phyloP scores from a whole-genome alignment of 1,140 invertebrate species.

The Orius laevigatus region DNA sequence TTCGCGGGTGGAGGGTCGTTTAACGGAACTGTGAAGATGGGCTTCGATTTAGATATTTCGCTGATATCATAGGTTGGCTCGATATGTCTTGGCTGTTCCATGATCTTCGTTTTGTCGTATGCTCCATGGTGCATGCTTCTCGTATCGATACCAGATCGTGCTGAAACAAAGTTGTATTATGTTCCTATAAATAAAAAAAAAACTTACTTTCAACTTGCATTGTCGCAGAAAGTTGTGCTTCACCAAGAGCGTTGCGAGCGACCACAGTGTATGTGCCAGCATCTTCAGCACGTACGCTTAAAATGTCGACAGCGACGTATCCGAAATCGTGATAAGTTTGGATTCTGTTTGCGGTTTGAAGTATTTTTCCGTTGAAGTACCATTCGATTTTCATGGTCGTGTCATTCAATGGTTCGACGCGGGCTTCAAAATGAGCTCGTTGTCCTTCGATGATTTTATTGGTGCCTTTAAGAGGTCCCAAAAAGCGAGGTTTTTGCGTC shows the following conservation, averaged over 20 bases:
- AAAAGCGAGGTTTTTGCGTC: constrained; percentile 64
- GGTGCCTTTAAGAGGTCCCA: constrained; percentile 73
- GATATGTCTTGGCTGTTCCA: constrained; percentile 71
- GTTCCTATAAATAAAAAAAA: too few species aligned
- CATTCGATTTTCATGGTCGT: constrained; percentile 74
- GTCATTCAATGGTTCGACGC: constrained; percentile 85
- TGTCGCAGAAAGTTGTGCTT: constrained; percentile 59
- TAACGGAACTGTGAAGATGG: constrained; percentile 72
- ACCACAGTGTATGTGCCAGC: constrained; percentile 75
- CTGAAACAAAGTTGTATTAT: constrained; percentile 28
- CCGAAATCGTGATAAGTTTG: constrained; percentile 91
- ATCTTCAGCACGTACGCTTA: constrained; percentile 71
- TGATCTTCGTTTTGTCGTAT: constrained; percentile 69
- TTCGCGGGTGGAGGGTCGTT: constrained; percentile 63
- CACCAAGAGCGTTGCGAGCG: constrained; percentile 72
- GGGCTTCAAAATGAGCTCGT: constrained; percentile 87
- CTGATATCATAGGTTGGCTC: constrained; percentile 80
- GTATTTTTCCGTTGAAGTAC: constrained; percentile 77
- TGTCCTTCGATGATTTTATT: constrained; percentile 92
- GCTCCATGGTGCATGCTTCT: constrained; percentile 69
- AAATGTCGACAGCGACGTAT: constrained; percentile 84
- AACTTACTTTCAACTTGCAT: constrained; percentile 81
- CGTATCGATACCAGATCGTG: constrained; percentile 70
- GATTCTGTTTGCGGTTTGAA: constrained; percentile 68
- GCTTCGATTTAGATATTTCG: constrained; percentile 85